Evolutionary conservation across 2,113 vertebrate genomes (phyloP).

Genomic region (Corapipo altera): DNA sequence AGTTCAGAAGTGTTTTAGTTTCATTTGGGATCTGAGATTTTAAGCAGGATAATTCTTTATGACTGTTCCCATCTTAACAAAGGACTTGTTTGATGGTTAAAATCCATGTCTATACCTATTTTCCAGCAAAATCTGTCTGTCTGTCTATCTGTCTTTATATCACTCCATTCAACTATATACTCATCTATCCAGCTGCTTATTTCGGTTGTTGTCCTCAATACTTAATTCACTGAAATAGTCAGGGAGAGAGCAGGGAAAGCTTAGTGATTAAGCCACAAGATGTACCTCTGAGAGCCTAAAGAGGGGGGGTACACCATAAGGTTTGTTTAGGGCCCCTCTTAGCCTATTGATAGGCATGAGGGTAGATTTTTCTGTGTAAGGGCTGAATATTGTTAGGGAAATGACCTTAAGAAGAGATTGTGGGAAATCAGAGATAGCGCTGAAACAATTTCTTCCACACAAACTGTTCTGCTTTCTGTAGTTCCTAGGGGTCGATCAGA

Average conservation of each 20-base stretch:
- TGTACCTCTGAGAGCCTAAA: neutral
- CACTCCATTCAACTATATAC: neutral
- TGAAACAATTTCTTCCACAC: neutral
- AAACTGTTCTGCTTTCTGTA: neutral
- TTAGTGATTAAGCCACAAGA: neutral
- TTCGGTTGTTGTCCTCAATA: neutral
- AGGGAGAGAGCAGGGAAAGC: neutral
- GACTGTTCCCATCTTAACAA: neutral
- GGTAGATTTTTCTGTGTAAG: neutral
- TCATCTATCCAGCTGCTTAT: neutral
- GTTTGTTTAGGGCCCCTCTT: too few relatives aligned
- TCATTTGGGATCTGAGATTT: neutral
- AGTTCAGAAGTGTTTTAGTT: neutral
- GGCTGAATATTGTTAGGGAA: neutral
- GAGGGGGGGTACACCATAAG: accelerated
- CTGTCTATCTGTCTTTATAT: neutral
- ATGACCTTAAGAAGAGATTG: neutral
- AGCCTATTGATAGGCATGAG: neutral
- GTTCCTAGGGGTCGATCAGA: accelerated
- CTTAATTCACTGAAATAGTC: neutral
- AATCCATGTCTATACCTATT: neutral
- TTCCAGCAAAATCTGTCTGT: neutral
- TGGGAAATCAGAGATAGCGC: neutral
- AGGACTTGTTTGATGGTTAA: neutral
- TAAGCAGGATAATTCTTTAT: neutral